Evolutionary conservation across 2,888 invertebrate genomes (phyloP), one percentile per base, ranked within the genome.

Genomic region (Caenorhabditis macrosperma): DNA sequence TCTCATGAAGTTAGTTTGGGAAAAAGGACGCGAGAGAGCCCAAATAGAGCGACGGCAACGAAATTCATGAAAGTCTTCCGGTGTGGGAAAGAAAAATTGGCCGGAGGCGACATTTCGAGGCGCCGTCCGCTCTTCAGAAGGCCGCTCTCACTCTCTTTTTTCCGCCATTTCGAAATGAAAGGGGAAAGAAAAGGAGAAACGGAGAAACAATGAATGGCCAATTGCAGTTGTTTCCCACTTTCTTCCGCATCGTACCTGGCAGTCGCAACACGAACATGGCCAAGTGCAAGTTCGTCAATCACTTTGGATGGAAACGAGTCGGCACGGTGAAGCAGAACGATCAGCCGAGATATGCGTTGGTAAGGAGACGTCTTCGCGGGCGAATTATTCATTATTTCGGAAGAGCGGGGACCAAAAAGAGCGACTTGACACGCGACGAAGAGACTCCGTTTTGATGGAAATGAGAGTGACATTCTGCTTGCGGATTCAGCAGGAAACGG

Each of bases 291-390:
- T 93, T 99, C 35, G 93, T 99, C 83, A 93, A 94, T 90, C 94
- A 94, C 88, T 99, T 96, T 93, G 97, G 97, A 92, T 99, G 99
- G 99, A 97, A 96, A 0, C 93, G 95, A 78, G 96, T 99, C 38
- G 98, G 97, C 1, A 98, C 97, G 1, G 94, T 99, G 82, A 98
- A 96, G 91, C 97, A 97, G 91, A 87, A 85, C 50, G 97, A 97
- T 91, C 95, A 96, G 88, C 96, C 96, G 0, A 93, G 96, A 91
- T 96, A 96, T 91, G 95, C 96, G 3, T 92, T 97, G 92, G 95
- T 95, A 66, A 77, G 79, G 59, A 44, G 35, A 60, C 22, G 54
- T 38, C 38, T 17, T 35, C 30, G 17, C n/a, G n/a, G n/a, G n/a
- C n/a, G 46, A 55, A 72, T 72, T 57, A 72, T 72, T 72, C 72